Evolutionary conservation across 1,140 invertebrate genomes (phyloP), one percentile per base, ranked within the genome.

Genomic region (Plutomurus gul): DNA sequence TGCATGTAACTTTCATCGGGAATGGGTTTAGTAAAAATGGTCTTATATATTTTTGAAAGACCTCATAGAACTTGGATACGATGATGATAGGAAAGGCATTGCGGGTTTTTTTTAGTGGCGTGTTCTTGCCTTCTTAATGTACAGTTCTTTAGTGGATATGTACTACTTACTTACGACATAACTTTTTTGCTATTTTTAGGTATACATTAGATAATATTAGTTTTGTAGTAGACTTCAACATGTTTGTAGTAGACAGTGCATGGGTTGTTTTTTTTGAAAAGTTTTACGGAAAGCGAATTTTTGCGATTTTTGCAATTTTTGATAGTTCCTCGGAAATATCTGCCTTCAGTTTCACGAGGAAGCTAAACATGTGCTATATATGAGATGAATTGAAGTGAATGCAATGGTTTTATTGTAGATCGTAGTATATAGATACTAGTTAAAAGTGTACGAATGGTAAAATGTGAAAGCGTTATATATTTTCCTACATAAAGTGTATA

Each of bases 251-350:
- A 13, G n/a, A 77, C 80, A 78, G 76, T 81, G 80, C 80, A 81
- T 81, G 80, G 80, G 76, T 81, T 78, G n/a, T n/a, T n/a, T n/a
- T n/a, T n/a, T n/a, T 65, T 77, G 72, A 46, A 60, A 75, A 36
- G 74, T 72, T 77, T 60, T 37, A 77, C 27, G 46, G 65, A 65
- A 60, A 65, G 27, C 27, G 39, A 65, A 65, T 25, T 65, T 65
- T 65, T 65, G 56, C 56, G 56, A 65, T 65, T 65, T 65, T 65
- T 65, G 56, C 47, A 51, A 51, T 51, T 51, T 51, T 51, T 51
- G 47, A 51, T n/a, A 65, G 56, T 30, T 65, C 27, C 56, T n/a
- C 18, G 30, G 56, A 65, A 56, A 56, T 2, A 11, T 13, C 11
- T n/a, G 39, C 39, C n/a, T 43, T 43, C n/a, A n/a, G 4, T 56